Evolutionary conservation across 2,113 vertebrate genomes (phyloP), one percentile per base, ranked within the genome.

Genomic region (Rousettus leschenaultii): DNA sequence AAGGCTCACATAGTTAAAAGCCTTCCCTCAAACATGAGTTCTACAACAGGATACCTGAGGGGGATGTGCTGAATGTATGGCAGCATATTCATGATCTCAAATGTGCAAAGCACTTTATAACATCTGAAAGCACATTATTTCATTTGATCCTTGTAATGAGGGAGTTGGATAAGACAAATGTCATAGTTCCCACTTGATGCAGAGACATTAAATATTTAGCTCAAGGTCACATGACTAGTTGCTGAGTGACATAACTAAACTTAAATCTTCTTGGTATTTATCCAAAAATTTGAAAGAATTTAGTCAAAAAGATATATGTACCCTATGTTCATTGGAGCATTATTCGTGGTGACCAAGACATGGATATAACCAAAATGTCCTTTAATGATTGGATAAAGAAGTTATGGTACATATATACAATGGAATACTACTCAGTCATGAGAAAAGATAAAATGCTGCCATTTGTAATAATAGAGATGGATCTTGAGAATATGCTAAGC

Each of bases 101-200:
- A 0, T 65, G 75, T 48, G 4, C 3, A 6, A 8, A 35, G 28
- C 53, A 45, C 38, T 59, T 59, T 48, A 30, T 45, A 35, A 10
- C n/a, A 53, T 59, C 18, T 79, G 14, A 89, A 63, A 89, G 13
- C 13, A 9, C 8, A 9, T 30, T 22, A 16, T 75, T 55, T 40
- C n/a, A 79, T 18, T 22, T 35, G 30, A 59, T 14, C 9, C 8
- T 66, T 33, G 63, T 5, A 26, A 7, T 24, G 22, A 38, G 24
- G 8, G 21, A 24, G 5, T 70, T 35, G 65, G 21, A 24, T 66
- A 24, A 40, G 19, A 51, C 14, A 18, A 86, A 71, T 10, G 16
- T 21, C 14, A 74, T 0, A 1, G n/a, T 11, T 19, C 1, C 9
- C 0, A 45, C 19, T 10, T 43, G 13, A 38, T 35, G 35, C 13